phyloP scores from a whole-genome alignment of 2,113 vertebrate species.

The Rynchops niger region DNA sequence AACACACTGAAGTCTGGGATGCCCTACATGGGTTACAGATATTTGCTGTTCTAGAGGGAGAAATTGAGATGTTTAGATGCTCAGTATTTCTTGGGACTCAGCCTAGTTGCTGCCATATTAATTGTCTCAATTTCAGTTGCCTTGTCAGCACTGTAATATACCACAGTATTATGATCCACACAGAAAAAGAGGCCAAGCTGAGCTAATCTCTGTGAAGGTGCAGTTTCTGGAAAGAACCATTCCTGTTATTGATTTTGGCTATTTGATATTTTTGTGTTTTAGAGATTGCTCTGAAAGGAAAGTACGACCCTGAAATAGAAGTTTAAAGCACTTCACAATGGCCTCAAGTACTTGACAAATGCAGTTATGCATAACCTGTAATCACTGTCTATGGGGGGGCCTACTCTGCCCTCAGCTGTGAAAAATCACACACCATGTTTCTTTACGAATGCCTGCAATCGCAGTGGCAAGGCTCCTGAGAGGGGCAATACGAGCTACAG shows the following conservation, averaged over 20 bases:
- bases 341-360: slow-evolving; percentile 18
- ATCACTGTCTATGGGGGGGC: neutral
- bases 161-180: neutral
- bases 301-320: neutral
- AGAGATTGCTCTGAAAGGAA: slow-evolving; percentile 12
- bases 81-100: neutral
- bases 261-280: slow-evolving; percentile 28
- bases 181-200: neutral
- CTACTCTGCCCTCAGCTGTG: neutral
- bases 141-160: slow-evolving; percentile 27
- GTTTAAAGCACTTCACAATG: neutral
- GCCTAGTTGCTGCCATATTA: neutral
- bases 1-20: neutral
- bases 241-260: slow-evolving; percentile 18
- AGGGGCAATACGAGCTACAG: neutral
- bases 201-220: slow-evolving; percentile 13
- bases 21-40: neutral
- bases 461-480: neutral
- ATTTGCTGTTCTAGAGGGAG: neutral
- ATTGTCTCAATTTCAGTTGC: neutral
- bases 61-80: neutral
- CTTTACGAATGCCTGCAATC: neutral
- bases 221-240: slow-evolving; percentile 27
- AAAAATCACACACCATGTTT: neutral
- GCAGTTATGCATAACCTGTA: slow-evolving; percentile 25